These are phyloP conservation scores for Cardinalis cardinalis DNA, from an alignment of 2,113 vertebrate genomes.

Conservation along the genomic window DNA sequence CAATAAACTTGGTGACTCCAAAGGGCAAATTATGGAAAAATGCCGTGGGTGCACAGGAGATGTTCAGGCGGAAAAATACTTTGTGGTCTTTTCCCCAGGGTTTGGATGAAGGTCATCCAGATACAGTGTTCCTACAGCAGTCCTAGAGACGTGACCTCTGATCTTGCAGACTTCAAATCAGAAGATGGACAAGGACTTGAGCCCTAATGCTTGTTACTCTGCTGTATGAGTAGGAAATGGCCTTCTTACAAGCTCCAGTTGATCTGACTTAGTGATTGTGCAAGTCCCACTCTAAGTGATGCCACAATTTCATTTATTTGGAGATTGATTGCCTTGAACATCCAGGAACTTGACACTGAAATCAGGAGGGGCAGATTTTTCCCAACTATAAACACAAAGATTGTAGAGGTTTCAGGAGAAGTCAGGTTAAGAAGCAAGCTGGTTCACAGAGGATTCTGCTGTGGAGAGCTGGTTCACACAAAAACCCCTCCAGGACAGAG, in stretches of 20 bases:
- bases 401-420: neutral
- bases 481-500: neutral
- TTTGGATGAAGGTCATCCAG: constrained; percentile 41
- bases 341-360: neutral
- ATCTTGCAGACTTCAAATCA: neutral
- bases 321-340: neutral
- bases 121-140: neutral
- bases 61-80: constrained; percentile 46
- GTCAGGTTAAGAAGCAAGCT: neutral
- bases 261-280: neutral
- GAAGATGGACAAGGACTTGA: neutral
- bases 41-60: constrained; percentile 57
- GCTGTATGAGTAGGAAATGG: neutral
- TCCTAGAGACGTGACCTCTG: neutral
- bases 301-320: neutral
- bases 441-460: neutral
- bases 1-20: constrained; percentile 61
- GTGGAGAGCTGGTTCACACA: neutral
- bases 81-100: constrained; percentile 40
- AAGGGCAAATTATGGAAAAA: constrained; percentile 62
- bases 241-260: neutral
- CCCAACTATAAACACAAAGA: neutral
- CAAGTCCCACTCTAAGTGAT: neutral
- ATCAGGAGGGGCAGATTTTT: neutral
- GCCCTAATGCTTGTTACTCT: neutral